These are phyloP conservation scores for Myrmecobius fasciatus DNA, from an alignment of 2,113 vertebrate species.

Conservation along the genomic window DNA sequence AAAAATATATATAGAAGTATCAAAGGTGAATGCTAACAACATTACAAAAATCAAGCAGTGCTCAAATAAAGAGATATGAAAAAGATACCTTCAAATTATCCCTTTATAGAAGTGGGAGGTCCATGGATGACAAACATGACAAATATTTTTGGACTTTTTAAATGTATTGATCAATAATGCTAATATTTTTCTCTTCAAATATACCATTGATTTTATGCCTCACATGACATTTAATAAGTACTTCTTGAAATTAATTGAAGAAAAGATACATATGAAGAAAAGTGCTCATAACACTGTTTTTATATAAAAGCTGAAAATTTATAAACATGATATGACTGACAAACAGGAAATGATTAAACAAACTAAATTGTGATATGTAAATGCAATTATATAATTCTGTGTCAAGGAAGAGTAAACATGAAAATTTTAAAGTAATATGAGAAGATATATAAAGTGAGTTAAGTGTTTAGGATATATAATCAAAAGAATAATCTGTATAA, in stretches of 20 bases:
- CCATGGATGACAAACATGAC: not conserved
- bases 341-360: not conserved
- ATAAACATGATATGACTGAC: not conserved
- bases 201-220: not conserved
- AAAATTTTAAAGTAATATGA: not conserved
- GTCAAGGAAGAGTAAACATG: not conserved
- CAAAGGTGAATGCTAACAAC: not conserved
- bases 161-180: not conserved
- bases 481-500: not conserved
- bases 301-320: not conserved
- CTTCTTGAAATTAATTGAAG: not conserved
- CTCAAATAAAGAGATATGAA: not conserved
- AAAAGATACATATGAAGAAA: not conserved
- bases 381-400: not conserved
- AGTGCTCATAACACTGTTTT: not conserved
- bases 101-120: not conserved
- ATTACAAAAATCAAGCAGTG: not conserved
- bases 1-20: not conserved
- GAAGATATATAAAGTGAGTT: not conserved
- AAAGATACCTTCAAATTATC: not conserved
- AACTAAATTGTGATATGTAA: not conserved
- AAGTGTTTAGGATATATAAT: not conserved
- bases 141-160: not conserved
- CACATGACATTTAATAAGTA: no score
- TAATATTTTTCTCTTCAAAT: not conserved